These are phyloP conservation scores for Bubo bubo DNA, from an alignment of 2,113 vertebrate species.

Conservation along the genomic window DNA sequence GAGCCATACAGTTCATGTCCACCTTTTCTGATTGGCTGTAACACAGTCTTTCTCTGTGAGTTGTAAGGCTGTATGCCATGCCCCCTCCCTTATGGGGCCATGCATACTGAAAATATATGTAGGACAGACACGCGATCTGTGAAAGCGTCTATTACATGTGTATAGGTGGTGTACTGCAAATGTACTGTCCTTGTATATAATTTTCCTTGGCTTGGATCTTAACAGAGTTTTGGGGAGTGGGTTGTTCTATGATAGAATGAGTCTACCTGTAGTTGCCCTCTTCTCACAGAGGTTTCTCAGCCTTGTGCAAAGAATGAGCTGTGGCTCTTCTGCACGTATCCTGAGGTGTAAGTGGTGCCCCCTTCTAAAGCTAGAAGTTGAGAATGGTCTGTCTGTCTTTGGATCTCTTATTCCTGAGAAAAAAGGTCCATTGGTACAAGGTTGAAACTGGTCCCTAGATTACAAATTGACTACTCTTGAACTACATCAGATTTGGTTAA, in stretches of 20 bases:
- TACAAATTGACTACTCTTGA: neutral
- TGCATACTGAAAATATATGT: neutral
- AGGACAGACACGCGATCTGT: neutral
- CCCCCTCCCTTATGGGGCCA: neutral
- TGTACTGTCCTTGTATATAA: rapidly evolving
- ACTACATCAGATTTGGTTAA: neutral
- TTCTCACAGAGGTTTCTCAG: neutral
- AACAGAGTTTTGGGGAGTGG: neutral
- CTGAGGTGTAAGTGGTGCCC: neutral
- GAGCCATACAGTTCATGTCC: neutral
- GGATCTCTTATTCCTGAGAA: neutral
- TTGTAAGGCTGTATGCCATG: neutral
- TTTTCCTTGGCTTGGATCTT: neutral
- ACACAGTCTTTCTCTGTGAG: neutral
- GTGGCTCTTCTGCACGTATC: neutral
- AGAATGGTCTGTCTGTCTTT: neutral
- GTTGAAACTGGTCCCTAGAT: neutral
- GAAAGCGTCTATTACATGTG: neutral
- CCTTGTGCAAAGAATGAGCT: neutral
- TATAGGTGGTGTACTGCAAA: neutral
- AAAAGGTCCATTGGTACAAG: neutral
- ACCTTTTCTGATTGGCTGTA: neutral
- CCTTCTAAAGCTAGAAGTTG: neutral
- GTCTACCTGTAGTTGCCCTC: neutral
- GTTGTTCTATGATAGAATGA: neutral